A percentile compares a stretch with the other conserved stretches of the same genome.
Evolutionary conservation across 1,140 invertebrate species (phyloP).

Genomic region (Gryllus bimaculatus): DNA sequence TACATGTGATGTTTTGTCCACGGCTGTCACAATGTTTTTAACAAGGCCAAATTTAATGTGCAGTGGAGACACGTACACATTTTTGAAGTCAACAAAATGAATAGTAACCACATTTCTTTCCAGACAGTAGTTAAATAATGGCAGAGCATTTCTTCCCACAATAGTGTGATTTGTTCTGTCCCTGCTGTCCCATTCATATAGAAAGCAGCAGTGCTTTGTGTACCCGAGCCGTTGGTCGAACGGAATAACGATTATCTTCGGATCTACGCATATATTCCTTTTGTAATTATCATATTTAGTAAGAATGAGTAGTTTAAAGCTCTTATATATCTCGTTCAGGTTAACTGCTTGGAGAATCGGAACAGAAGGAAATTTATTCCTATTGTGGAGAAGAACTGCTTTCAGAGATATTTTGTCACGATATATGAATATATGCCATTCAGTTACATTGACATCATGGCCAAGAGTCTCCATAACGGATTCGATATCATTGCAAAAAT

Average conservation of each 20-base stretch:
- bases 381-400: constrained; percentile 9
- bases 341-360: constrained; percentile 13
- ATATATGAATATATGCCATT: constrained; percentile 7
- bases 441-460: constrained; percentile 16
- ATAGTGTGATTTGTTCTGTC: constrained; percentile 7
- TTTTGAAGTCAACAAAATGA: neutral
- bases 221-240: no score
- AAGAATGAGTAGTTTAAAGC: neutral
- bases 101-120: neutral
- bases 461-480: constrained; percentile 10
- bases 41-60: constrained; percentile 2
- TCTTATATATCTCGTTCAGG: constrained; percentile 2
- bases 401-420: constrained; percentile 12
- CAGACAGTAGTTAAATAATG: neutral
- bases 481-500: constrained; percentile 16
- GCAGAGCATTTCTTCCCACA: neutral
- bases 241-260: constrained; percentile 7
- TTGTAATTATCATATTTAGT: constrained; percentile 10
- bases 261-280: neutral
- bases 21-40: constrained; percentile 2
- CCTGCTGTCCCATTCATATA: constrained; percentile 6
- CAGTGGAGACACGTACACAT: neutral
- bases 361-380: constrained; percentile 18
- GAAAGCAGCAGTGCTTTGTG: constrained; percentile 15
- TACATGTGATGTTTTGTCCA: no score